Evolutionary conservation across 2,113 vertebrate genomes (phyloP), one percentile per base, ranked within the genome.

Genomic region (Tragelaphus strepsiceros): DNA sequence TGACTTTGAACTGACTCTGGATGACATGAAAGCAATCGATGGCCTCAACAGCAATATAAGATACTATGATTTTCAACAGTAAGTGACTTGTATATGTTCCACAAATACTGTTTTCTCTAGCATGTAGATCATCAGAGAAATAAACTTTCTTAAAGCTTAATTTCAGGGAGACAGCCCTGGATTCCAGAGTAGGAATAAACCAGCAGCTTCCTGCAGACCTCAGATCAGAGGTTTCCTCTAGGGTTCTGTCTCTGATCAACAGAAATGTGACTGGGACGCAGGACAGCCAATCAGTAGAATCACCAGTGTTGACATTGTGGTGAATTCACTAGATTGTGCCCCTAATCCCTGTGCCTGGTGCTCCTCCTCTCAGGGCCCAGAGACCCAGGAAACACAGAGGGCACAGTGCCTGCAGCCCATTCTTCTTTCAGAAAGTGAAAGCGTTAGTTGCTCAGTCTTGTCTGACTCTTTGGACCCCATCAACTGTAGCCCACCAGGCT

Each of bases 21-120:
- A 97, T 54, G 97, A 97, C 28, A 95, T 97, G 94, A 86, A 96
- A 93, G 61, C 46, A 15, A 97, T 93, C 21, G 86, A 97, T 0
- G 71, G 87, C 46, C 89, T 98, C 13, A 90, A 98, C 77, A 96
- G 64, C 30, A 98, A 98, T 61, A 32, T 81, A 21, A 35, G 77
- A 54, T 93, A 81, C 32, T 2, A 19, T 54, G n/a, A 30, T 39
- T 3, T 97, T 3, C 0, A 0, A 13, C 80, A 39, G 97, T 98
- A 93, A 98, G 97, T 97, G 32, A 16, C 22, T 61, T 46, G 7
- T 26, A 21, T 12, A 53, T 35, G 6, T 53, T 54, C 54, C 32
- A 12, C 19, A 46, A 4, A 9, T 7, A 7, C 32, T 46, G 4
- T 88, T 82, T 86, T 51, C 17, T 32, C 22, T 13, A 28, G 8